These are phyloP conservation scores for Andrena haemorrhoa DNA, from an alignment of 2,888 invertebrate species.

Conservation along the genomic window DNA sequence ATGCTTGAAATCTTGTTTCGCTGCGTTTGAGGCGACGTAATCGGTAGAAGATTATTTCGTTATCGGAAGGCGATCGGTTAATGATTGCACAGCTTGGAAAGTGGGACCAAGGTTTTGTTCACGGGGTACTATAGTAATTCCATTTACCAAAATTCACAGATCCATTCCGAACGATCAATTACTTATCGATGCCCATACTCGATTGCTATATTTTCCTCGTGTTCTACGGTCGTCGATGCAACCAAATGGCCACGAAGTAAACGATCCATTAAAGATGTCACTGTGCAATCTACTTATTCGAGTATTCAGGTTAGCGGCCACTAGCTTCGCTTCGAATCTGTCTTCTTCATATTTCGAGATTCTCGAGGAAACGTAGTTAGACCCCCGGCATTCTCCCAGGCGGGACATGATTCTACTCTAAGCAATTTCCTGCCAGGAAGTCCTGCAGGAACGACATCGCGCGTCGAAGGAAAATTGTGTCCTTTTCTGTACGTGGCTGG, in stretches of 20 bases:
- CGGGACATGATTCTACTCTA: slow-evolving; percentile 17
- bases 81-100: slow-evolving; percentile 3
- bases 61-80: background rate
- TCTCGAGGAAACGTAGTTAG: slow-evolving; percentile 18
- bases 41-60: background rate
- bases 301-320: background rate
- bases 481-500: slow-evolving; percentile 17
- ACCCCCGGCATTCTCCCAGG: background rate
- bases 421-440: slow-evolving; percentile 43
- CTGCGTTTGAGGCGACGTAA: background rate
- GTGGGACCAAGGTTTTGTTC: slow-evolving; percentile 48
- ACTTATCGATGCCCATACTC: background rate
- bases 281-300: slow-evolving; percentile 10
- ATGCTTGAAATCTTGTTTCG: background rate
- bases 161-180: background rate
- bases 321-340: slow-evolving; percentile 8
- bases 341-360: slow-evolving; percentile 9
- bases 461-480: background rate
- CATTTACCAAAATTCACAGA: background rate
- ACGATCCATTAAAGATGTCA: background rate
- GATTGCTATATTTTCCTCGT: background rate
- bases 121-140: background rate
- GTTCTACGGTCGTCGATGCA: background rate
- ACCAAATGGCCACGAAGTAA: background rate
- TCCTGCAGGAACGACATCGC: slow-evolving; percentile 1